Evolutionary conservation across 1,140 invertebrate species (phyloP), one percentile per base, ranked within the genome.

Genomic region (Panagrolaimus sp.): DNA sequence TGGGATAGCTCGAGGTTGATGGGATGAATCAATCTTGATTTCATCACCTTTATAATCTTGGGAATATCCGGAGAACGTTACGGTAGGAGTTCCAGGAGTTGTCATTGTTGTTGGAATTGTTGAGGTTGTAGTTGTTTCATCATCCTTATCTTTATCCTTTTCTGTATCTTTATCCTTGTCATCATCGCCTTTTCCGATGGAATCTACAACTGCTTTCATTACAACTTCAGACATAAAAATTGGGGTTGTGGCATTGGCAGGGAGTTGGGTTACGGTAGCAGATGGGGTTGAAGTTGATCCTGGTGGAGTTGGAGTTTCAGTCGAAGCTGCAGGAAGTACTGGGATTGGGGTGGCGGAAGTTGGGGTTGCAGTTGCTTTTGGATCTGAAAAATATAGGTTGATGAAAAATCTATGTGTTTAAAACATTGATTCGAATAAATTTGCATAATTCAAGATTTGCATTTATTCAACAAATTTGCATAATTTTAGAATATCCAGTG

Each of bases 91-190:
- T 21, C 45, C n/a, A 6, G 62, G 26, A 43, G 32, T 68, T 38
- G 71, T 43, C 5, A n/a, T 21, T 26, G 52, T 58, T 58, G 52
- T 58, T 4, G 52, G 12, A 17, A 28, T 21, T 12, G 52, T n/a
- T 21, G 52, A 14, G 10, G 52, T 58, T 28, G 52, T n/a, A 21
- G 52, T 58, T 12, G 52, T 58, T 12, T 21, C 28, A 21, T 58
- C 28, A 58, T 58, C 52, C 17, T 24, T 28, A 58, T 58, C 52
- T 12, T 58, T 28, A 24, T 52, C 48, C 26, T 52, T 52, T 15
- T 52, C 26, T 8, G 17, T 52, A 24, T 52, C 48, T 58, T 58
- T 58, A 21, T 58, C 52, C 0, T 58, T n/a, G 10, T 58, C 28
- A 12, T 58, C 52, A 21, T 58, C 52, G 1, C 5, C 5, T 58